Evolutionary conservation across 1,140 invertebrate genomes (phyloP), one percentile per base, ranked within the genome.

Genomic region (Ladona fulva): DNA sequence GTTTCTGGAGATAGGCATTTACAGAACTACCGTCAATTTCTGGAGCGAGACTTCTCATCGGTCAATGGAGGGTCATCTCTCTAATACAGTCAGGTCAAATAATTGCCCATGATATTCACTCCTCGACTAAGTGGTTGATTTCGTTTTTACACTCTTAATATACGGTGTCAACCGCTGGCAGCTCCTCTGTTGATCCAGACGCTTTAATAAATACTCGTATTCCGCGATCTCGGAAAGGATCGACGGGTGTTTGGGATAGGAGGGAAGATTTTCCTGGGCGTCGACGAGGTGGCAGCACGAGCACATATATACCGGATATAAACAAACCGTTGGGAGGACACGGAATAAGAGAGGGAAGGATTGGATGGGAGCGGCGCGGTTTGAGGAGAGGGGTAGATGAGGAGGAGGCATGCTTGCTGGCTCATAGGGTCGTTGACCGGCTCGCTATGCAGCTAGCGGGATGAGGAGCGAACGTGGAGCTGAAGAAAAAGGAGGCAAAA

Each of bases 281-380:
- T 66, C 52, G 52, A 19, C 14, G 3, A 66, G 52, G 52, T 66
- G 52, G 52, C 52, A 66, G 52, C 52, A 22, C 52, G 52, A 66
- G 52, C 52, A 22, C 52, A 66, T 66, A 66, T 66, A 66, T 66
- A 66, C 52, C 52, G 52, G 52, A 66, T 66, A 66, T 66, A 66
- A 66, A 66, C 52, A 66, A 66, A 66, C 52, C 52, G 52, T 66
- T 66, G 52, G 52, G 52, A 66, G 52, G 52, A 12, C 52, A 66
- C 16, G 52, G 52, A 66, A 22, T 16, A 66, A 66, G 52, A 66
- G 52, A 66, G 52, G 19, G 44, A 52, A 19, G 44, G n/a, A 66
- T 16, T 19, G 52, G 52, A 66, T 16, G 52, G n/a, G 52, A 66
- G 52, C 52, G 52, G 52, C 29, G 29, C 29, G 29, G 29, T 5